Evolutionary conservation across 2,113 vertebrate genomes (phyloP).

Genomic region (Campylorhamphus procurvoides): DNA sequence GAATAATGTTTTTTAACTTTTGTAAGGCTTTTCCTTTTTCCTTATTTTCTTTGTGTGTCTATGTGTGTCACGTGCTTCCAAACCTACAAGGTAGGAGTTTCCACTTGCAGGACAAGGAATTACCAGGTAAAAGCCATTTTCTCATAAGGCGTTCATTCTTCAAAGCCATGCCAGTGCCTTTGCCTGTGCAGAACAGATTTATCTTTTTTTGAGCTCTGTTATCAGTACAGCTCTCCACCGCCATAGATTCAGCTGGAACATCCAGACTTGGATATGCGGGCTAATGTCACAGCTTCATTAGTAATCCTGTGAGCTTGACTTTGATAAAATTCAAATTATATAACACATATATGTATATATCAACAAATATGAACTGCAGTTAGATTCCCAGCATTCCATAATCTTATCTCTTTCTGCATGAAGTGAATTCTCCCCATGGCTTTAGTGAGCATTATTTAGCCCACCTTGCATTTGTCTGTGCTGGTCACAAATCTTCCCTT

Average conservation of each 20-base stretch:
- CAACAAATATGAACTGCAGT: neutral
- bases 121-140: neutral
- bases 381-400: neutral
- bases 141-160: neutral
- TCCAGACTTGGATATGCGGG: neutral
- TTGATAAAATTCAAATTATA: neutral
- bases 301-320: neutral
- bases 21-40: neutral
- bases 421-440: neutral
- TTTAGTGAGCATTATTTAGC: neutral
- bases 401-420: neutral
- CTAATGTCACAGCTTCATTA: neutral
- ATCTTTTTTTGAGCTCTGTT: neutral
- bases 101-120: neutral
- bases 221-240: neutral
- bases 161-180: neutral
- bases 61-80: rapidly evolving
- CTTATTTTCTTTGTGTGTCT: neutral
- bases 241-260: neutral
- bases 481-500: neutral
- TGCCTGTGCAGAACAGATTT: neutral
- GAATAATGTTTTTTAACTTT: neutral
- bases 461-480: neutral
- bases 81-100: neutral
- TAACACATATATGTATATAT: neutral